Evolutionary conservation across 2,797 vertebrate species (phyloP), one percentile per base, ranked within the genome.

Genomic region (Apogon hyalosoma): DNA sequence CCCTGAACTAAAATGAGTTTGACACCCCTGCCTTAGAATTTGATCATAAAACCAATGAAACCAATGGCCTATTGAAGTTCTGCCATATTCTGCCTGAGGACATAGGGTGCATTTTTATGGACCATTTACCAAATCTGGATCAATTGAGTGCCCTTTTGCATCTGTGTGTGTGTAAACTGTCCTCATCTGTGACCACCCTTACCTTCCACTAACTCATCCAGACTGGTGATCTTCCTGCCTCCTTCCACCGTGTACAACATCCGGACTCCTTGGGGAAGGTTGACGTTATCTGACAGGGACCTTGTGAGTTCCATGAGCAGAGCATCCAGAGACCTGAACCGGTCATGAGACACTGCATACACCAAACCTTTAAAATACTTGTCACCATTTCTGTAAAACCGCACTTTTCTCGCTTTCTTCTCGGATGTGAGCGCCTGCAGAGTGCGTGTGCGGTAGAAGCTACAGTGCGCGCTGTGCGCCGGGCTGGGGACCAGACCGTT

Each of bases 311-410:
- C 98, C 82, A 92, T 92, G 38, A 99, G 96, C 77, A 99, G 92
- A 1, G 96, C 97, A 3, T 99, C 98, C 80, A 99, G 92, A 42
- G 98, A 99, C 56, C 98, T 91, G 89, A 99, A 98, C 10, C 98
- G 95, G 91, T 99, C 98, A 1, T 64, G 69, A 50, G 98, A 99
- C 82, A 99, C 95, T 2, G 98, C 98, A 1, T 96, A 99, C 63
- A 97, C 95, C 90, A 99, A 81, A 61, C 98, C 98, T 85, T 96
- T 97, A 83, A 99, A 99, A 84, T 99, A 99, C 68, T 94, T 95
- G 94, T 99, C 98, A 10, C 98, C 98, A 12, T 99, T 99, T 55
- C 97, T 93, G 87, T 98, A 99, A 82, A 99, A 99, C 0, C 97
- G 96, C 69, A 98, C 97, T 91, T 97, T 98, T 43, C 93, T 94